Evolutionary conservation across 2,888 invertebrate species (phyloP).

Genomic region (Orthonevra nobilis): DNA sequence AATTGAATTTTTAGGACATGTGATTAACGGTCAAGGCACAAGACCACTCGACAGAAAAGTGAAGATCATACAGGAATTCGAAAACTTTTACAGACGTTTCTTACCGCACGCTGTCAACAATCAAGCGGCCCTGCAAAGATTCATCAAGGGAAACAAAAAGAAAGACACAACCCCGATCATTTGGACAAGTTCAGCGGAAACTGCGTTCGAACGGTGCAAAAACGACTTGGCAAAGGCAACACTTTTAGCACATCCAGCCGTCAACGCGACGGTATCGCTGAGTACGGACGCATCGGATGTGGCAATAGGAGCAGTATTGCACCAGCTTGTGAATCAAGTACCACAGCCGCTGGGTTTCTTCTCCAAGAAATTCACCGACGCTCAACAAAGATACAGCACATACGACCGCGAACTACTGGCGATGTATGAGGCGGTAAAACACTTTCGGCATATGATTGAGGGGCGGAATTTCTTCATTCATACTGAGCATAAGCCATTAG

Average conservation of each 20-base stretch:
- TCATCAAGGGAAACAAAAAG: conserved; percentile 47
- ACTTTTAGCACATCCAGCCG: conserved; percentile 2
- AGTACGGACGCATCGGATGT: conserved; percentile 49
- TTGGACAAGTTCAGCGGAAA: conserved; percentile 15
- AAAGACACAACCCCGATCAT: conserved; percentile 42
- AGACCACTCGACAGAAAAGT: background rate
- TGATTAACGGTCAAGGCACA: background rate
- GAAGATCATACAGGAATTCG: background rate
- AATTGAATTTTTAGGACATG: background rate
- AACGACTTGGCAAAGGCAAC: conserved; percentile 16
- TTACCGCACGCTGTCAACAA: conserved; percentile 34
- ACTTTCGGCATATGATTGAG: background rate
- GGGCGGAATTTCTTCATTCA: background rate
- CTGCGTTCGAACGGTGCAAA: conserved; percentile 57
- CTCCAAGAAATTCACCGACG: conserved; percentile 73
- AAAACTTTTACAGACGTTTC: conserved; percentile 66
- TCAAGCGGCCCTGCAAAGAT: conserved; percentile 27
- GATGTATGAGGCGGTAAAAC: conserved; percentile 73
- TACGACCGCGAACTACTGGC: conserved; percentile 78
- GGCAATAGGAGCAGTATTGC: conserved; percentile 40
- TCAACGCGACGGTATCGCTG: conserved; percentile 13
- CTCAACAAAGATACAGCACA: conserved; percentile 74
- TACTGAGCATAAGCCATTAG: conserved; percentile 7
- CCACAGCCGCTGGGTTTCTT: conserved; percentile 71
- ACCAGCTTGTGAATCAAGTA: conserved; percentile 36